These are phyloP conservation scores for Xanthorhoe spadicearia DNA, from an alignment of 2,888 invertebrate genomes.

Conservation along the genomic window DNA sequence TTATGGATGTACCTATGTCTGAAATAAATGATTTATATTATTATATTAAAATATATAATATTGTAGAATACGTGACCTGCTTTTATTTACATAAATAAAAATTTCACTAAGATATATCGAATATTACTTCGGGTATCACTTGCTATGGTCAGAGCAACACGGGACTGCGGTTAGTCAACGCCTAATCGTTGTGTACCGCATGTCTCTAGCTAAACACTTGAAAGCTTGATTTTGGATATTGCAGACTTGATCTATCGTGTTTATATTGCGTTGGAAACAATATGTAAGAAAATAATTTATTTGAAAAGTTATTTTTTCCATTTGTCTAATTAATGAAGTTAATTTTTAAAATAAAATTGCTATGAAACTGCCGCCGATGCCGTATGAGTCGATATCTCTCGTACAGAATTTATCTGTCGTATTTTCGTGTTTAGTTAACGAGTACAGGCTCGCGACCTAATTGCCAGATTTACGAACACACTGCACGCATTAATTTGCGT, in stretches of 20 bases:
- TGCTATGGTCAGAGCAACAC: slow-evolving; percentile 18
- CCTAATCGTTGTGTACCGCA: slow-evolving; percentile 7
- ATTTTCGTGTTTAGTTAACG: slow-evolving; percentile 54
- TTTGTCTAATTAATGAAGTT: neutral
- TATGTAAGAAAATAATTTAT: no score
- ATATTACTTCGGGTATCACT: neutral
- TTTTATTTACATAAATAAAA: no score
- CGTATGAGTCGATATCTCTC: neutral
- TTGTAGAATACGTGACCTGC: no score
- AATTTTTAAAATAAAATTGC: neutral
- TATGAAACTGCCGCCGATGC: neutral
- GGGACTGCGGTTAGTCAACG: slow-evolving; percentile 3
- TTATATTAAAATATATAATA: no score
- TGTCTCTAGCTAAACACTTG: neutral
- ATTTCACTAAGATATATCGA: neutral
- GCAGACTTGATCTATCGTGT: neutral
- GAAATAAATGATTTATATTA: no score
- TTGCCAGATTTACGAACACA: slow-evolving; percentile 47
- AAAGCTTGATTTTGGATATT: slow-evolving; percentile 2
- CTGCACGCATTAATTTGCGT: slow-evolving; percentile 43
- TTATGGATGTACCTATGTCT: no score
- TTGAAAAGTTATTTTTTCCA: no score
- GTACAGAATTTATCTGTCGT: slow-evolving; percentile 51
- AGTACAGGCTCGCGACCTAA: slow-evolving; percentile 44
- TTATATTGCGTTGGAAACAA: neutral